Conservation (phyloP, 2,797 vertebrate genomes). For the Crax fasciolata region DNA sequence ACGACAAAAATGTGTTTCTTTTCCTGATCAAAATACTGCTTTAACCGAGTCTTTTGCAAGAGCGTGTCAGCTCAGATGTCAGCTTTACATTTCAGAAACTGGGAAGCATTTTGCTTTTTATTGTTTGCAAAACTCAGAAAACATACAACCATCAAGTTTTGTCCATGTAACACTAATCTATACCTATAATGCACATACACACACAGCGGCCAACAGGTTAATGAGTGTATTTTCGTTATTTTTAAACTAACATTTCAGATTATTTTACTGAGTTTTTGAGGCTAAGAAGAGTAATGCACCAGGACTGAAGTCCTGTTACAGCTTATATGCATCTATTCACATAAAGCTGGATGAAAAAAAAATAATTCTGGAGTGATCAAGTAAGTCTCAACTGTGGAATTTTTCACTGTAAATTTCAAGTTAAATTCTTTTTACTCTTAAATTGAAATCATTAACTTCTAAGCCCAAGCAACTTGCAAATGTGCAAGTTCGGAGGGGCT, state of each 20-base stretch:
- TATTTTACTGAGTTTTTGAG: not conserved
- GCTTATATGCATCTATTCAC: not conserved
- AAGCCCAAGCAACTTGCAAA: not conserved
- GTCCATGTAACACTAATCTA: not conserved
- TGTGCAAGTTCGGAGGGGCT: not conserved
- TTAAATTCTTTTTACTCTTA: not conserved
- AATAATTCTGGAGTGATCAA: not conserved
- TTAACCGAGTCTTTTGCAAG: not conserved
- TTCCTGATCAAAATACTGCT: not conserved
- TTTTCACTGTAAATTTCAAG: not conserved
- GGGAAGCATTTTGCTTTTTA: not conserved
- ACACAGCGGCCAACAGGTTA: not conserved
- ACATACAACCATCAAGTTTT: not conserved
- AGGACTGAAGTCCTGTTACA: not conserved
- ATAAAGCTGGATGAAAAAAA: not conserved
- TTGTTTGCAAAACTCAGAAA: not conserved
- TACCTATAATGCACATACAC: not conserved
- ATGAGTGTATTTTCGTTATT: not conserved
- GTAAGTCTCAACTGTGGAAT: not conserved
- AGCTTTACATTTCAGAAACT: not conserved
- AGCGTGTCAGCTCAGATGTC: not conserved
- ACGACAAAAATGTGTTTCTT: not conserved
- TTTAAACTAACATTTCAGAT: not conserved
- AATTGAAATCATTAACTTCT: not conserved
- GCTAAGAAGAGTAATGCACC: not conserved